A percentile compares a stretch with the other conserved stretches of the same genome.
Conservation (phyloP, 1,140 invertebrate species). For the Leptinotarsa texana region DNA sequence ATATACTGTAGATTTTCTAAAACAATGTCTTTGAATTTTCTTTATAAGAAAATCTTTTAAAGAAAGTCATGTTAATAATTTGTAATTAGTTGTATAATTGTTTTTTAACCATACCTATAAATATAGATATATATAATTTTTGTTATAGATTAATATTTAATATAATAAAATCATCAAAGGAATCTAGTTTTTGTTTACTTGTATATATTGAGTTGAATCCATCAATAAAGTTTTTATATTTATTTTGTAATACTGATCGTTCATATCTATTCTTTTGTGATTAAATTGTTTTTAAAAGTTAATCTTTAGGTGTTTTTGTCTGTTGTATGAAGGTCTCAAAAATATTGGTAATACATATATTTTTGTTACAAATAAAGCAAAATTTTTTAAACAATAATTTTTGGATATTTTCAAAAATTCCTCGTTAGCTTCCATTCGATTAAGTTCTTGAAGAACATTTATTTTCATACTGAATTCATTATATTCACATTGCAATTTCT, state of each 20-base stretch:
- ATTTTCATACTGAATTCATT: too few relatives aligned
- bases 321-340: not conserved
- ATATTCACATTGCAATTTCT: too few relatives aligned
- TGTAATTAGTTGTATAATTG: conserved; percentile 56
- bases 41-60: conserved; percentile 54
- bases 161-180: conserved; percentile 50
- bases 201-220: conserved; percentile 37
- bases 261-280: conserved; percentile 46
- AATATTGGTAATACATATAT: too few relatives aligned
- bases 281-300: conserved; percentile 47
- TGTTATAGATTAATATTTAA: conserved; percentile 56
- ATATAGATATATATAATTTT: conserved; percentile 54
- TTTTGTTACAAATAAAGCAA: not conserved
- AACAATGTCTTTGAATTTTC: conserved; percentile 46
- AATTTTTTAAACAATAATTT: not conserved
- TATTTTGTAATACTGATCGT: conserved; percentile 48
- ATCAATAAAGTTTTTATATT: conserved; percentile 42
- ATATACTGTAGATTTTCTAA: conserved; percentile 52
- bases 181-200: conserved; percentile 45
- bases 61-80: conserved; percentile 47
- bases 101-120: conserved; percentile 49
- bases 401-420: too few relatives aligned
- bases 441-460: not conserved
- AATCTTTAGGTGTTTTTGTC: conserved; percentile 22
- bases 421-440: not conserved